phyloP scores from a whole-genome alignment of 2,797 vertebrate species.

The Spondyliosoma cantharus region DNA sequence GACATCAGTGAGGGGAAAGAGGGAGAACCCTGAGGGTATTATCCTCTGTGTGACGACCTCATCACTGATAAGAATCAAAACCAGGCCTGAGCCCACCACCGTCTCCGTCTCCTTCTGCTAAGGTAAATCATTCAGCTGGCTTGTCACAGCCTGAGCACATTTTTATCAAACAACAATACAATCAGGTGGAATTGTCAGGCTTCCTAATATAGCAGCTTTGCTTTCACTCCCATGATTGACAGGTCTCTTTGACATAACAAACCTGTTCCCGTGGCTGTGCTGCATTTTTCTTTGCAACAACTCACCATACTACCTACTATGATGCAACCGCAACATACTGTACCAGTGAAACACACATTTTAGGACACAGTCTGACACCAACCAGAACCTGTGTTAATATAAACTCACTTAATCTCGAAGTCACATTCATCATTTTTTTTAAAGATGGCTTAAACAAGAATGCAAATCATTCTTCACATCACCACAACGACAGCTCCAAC shows the following conservation, averaged over 20 bases:
- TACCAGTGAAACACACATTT: background rate
- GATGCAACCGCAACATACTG: background rate
- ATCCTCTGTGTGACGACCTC: background rate
- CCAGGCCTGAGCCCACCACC: background rate
- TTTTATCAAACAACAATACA: background rate
- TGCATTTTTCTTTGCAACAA: conserved; percentile 4
- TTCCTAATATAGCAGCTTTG: background rate
- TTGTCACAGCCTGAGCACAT: background rate
- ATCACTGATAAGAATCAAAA: conserved; percentile 45
- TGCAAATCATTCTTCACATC: background rate
- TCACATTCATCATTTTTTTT: too few species aligned
- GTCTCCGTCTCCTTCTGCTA: background rate
- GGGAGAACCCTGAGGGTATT: conserved; percentile 16
- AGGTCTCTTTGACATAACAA: background rate
- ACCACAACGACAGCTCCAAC: background rate
- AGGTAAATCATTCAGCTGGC: background rate
- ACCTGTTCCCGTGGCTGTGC: background rate
- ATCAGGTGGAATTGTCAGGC: background rate
- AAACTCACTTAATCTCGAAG: background rate
- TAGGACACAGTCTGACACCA: background rate
- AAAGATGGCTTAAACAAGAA: too few species aligned
- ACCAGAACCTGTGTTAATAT: background rate
- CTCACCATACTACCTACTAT: background rate
- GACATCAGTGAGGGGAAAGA: conserved; percentile 2
- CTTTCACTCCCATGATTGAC: background rate